Evolutionary conservation across 2,797 vertebrate species (phyloP).

Genomic region (Erethizon dorsatum): DNA sequence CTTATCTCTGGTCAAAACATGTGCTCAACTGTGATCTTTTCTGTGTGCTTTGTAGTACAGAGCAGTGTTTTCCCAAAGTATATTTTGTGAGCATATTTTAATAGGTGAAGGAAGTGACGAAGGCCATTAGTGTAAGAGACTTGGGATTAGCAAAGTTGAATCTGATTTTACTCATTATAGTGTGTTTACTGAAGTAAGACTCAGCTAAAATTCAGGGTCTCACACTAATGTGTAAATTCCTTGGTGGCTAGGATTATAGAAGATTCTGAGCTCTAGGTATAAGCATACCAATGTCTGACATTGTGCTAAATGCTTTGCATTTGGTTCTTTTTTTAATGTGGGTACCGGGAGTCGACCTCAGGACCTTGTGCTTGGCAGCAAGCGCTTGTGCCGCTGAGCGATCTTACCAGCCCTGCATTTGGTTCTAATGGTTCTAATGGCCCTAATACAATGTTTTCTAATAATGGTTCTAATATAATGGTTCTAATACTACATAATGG

Average conservation of each 20-base stretch:
- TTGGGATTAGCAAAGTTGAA: not conserved
- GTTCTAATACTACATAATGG: no score
- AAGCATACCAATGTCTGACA: not conserved
- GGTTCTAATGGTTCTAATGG: no score
- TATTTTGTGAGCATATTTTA: not conserved
- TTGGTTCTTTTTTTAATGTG: not conserved
- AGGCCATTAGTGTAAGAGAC: not conserved
- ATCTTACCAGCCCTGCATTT: no score
- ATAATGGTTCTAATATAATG: no score
- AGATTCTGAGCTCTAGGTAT: slow-evolving; percentile 1
- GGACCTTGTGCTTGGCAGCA: no score
- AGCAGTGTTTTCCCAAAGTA: slow-evolving; percentile 8
- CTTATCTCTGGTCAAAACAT: not conserved
- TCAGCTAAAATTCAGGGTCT: not conserved
- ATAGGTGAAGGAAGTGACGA: not conserved
- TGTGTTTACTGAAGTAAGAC: not conserved
- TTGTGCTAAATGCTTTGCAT: not conserved
- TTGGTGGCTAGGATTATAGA: not conserved
- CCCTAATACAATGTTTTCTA: no score
- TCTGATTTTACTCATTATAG: not conserved
- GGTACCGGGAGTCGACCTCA: no score
- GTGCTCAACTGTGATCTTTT: not conserved
- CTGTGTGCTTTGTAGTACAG: not conserved
- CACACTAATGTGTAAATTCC: not conserved
- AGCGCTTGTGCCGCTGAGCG: no score